Evolutionary conservation across 1,140 invertebrate species (phyloP).

Genomic region (Rhopalosiphum padi): DNA sequence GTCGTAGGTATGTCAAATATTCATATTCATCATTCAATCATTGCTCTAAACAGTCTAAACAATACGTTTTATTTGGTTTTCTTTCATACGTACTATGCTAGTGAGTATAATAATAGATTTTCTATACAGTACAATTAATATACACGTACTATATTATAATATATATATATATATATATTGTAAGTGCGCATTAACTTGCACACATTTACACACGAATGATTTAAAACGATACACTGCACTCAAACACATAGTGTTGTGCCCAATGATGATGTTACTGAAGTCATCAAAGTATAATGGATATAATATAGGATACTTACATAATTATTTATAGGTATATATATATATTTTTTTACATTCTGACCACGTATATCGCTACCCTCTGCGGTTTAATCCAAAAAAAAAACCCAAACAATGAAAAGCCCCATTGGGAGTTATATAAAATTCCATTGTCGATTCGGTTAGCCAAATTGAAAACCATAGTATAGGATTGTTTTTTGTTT

Average conservation of each 20-base stretch:
- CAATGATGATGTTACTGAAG: neutral
- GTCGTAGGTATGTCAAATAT: no score
- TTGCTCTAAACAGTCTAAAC: no score
- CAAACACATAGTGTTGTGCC: neutral
- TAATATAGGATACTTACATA: neutral
- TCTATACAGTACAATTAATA: no score
- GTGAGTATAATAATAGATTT: neutral
- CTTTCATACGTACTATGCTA: no score
- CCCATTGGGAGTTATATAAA: conserved; percentile 6
- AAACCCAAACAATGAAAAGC: conserved; percentile 54
- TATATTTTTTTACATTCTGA: conserved; percentile 48
- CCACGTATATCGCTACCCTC: conserved; percentile 45
- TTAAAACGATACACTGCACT: neutral
- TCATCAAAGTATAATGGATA: neutral
- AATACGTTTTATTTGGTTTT: no score
- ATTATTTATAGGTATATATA: neutral
- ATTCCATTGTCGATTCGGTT: conserved; percentile 44
- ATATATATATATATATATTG: no score
- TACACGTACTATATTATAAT: no score
- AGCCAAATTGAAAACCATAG: conserved; percentile 54
- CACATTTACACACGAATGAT: neutral
- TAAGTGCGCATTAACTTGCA: neutral
- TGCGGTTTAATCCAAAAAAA: conserved; percentile 18
- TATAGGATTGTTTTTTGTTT: neutral
- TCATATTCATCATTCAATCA: no score